phyloP scores from a whole-genome alignment of 2,113 vertebrate species.

The Erpornis zantholeuca region DNA sequence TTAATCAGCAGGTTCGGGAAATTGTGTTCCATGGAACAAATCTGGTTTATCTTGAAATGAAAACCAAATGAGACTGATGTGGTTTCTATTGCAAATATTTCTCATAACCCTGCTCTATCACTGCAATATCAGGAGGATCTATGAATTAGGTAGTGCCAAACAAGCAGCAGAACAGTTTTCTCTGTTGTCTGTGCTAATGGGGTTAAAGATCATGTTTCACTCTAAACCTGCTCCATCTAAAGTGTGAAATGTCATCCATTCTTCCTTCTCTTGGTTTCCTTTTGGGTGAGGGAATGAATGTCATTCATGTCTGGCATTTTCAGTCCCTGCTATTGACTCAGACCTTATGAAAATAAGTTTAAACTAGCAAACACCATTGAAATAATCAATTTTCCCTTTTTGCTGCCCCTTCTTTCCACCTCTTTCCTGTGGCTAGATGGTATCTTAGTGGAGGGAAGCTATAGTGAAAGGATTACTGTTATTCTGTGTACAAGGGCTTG shows the following conservation, averaged over 20 bases:
- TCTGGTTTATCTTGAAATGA: neutral
- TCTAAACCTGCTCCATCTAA: neutral
- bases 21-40: neutral
- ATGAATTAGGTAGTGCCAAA: neutral
- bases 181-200: neutral
- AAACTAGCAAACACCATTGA: neutral
- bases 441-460: neutral
- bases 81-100: neutral
- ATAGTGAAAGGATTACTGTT: neutral
- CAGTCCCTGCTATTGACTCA: neutral
- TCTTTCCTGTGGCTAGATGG: neutral
- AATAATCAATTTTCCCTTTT: neutral
- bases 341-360: neutral
- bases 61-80: neutral
- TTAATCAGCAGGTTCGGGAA: neutral
- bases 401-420: neutral
- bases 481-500: neutral
- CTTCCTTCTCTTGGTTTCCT: neutral
- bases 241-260: neutral
- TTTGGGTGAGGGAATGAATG: neutral
- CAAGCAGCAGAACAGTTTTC: neutral
- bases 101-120: neutral
- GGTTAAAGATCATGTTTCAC: neutral
- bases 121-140: neutral
- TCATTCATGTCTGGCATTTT: neutral